phyloP scores from a whole-genome alignment of 2,113 vertebrate genomes.

The Cyprinus carpio region DNA sequence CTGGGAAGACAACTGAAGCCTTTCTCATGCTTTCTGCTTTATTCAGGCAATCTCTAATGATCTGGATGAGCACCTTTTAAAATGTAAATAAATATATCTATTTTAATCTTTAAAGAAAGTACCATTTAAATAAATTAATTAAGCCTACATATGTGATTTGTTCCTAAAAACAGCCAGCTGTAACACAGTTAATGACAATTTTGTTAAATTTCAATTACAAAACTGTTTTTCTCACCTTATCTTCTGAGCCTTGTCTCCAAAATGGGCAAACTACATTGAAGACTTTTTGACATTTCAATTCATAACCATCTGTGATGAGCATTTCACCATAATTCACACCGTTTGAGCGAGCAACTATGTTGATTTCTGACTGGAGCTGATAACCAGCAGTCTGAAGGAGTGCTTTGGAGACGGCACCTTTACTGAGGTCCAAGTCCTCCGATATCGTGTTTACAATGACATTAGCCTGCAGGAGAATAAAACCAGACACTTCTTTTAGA shows the following conservation, averaged over 20 bases:
- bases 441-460: conserved; percentile 83
- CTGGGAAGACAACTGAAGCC: conserved; percentile 82
- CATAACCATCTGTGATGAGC: conserved; percentile 74
- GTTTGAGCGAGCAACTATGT: rapidly evolving
- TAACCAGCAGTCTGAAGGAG: conserved; percentile 77
- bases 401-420: conserved; percentile 79
- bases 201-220: no score
- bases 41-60: conserved; percentile 76
- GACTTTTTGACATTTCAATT: conserved; percentile 70
- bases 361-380: conserved; percentile 70
- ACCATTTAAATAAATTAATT: neutral
- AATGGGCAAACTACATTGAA: conserved; percentile 74
- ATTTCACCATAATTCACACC: conserved; percentile 52
- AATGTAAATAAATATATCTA: neutral
- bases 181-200: no score
- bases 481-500: neutral
- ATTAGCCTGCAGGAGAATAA: conserved; percentile 70
- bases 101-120: neutral
- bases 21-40: conserved; percentile 69
- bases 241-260: conserved; percentile 63
- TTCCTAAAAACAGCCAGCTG: no score
- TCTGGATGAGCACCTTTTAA: conserved; percentile 64
- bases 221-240: conserved; percentile 67
- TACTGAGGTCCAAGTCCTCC: conserved; percentile 66
- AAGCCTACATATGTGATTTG: neutral